phyloP scores from a whole-genome alignment of 2,113 vertebrate genomes.

The Dolichallabes microphthalmus region DNA sequence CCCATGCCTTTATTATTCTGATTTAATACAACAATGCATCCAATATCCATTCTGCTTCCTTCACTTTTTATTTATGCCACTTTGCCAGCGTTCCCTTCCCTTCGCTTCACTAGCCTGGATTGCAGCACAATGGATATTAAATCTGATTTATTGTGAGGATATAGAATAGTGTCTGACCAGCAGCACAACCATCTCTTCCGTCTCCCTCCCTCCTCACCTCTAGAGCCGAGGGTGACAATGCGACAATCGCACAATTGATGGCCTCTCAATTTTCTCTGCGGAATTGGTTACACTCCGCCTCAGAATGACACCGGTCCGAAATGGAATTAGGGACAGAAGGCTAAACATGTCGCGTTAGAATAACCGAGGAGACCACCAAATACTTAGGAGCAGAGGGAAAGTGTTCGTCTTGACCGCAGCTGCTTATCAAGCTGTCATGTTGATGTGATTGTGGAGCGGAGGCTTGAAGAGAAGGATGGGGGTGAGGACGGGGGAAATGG shows the following conservation, averaged over 20 bases:
- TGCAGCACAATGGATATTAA: conserved; percentile 67
- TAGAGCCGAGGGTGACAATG: conserved; percentile 57
- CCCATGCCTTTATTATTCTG: conserved; percentile 71
- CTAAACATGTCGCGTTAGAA: conserved; percentile 52
- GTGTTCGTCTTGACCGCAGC: conserved; percentile 23
- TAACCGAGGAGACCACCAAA: conserved; percentile 32
- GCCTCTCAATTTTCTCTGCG: conserved; percentile 63
- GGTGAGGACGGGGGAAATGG: conserved; percentile 7
- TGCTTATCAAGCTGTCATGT: conserved; percentile 45
- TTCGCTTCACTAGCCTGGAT: conserved; percentile 44
- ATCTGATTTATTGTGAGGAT: conserved; percentile 70
- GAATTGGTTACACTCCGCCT: conserved; percentile 67
- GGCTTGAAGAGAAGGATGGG: conserved; percentile 15
- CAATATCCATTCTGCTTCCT: conserved; percentile 66
- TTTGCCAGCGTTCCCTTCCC: conserved; percentile 9
- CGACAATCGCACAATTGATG: conserved; percentile 62
- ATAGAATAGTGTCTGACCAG: conserved; percentile 62
- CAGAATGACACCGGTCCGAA: conserved; percentile 53
- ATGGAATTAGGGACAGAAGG: conserved; percentile 59
- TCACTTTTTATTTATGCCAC: conserved; percentile 67
- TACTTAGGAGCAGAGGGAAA: conserved; percentile 14
- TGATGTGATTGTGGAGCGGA: conserved; percentile 38
- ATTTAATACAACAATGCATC: conserved; percentile 71
- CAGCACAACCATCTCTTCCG: conserved; percentile 40
- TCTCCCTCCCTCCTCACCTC: conserved; percentile 25